These are phyloP conservation scores for Saccostrea glomerata DNA, from an alignment of 1,140 invertebrate species.

Conservation along the genomic window DNA sequence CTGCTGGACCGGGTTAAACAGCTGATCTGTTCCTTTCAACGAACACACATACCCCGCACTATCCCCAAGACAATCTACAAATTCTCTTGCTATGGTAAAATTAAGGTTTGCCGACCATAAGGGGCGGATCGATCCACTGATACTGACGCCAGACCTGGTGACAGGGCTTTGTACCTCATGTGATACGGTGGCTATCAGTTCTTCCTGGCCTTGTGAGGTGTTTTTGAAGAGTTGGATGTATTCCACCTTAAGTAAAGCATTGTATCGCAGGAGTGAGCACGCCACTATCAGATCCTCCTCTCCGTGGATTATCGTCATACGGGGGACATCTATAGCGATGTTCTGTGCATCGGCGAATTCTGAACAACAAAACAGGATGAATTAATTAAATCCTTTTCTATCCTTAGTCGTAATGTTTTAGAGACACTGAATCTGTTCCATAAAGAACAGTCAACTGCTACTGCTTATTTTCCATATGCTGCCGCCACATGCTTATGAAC, in stretches of 20 bases:
- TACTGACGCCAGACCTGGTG: neutral
- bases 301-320: neutral
- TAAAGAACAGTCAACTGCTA: too few species aligned
- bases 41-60: neutral
- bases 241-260: neutral
- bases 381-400: too few species aligned
- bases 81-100: neutral
- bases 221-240: neutral
- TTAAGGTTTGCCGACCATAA: conserved; percentile 5
- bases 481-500: too few species aligned
- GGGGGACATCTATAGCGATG: conserved; percentile 4
- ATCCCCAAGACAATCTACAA: neutral
- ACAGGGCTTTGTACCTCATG: neutral
- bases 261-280: conserved; percentile 15
- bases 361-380: neutral
- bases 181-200: neutral
- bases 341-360: neutral
- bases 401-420: too few species aligned
- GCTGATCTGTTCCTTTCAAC: neutral
- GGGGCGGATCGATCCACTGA: neutral
- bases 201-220: neutral
- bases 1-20: neutral
- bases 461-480: too few species aligned
- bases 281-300: neutral
- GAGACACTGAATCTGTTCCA: too few species aligned